phyloP scores from a whole-genome alignment of 1,140 invertebrate genomes.

The Melipona quadrifasciata region DNA sequence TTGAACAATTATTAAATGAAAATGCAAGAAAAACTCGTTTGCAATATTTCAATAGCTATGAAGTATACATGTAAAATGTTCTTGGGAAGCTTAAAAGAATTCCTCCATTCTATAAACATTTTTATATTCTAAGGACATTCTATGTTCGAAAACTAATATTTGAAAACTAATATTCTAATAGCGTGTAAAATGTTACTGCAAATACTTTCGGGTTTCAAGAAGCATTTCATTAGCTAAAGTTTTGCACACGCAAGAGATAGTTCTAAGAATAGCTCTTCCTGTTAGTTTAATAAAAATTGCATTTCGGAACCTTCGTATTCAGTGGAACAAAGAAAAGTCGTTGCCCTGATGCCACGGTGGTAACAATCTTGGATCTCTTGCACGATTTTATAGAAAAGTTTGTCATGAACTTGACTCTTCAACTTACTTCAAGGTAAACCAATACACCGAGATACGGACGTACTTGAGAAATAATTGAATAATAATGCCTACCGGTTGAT shows the following conservation, averaged over 20 bases:
- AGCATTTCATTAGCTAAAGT: background rate
- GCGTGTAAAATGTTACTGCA: too few relatives aligned
- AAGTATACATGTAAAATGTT: too few relatives aligned
- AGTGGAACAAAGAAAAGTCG: background rate
- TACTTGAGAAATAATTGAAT: too few relatives aligned
- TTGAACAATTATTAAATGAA: too few relatives aligned
- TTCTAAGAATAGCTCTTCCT: background rate
- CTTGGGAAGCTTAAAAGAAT: too few relatives aligned
- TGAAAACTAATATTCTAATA: too few relatives aligned
- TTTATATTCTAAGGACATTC: background rate
- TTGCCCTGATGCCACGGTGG: background rate
- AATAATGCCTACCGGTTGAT: background rate
- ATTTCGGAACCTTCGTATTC: background rate
- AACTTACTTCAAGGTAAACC: background rate
- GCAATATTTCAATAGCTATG: too few relatives aligned
- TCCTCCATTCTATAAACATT: background rate
- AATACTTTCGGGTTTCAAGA: too few relatives aligned
- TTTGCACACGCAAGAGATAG: background rate
- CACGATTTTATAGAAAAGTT: background rate
- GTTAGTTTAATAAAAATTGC: too few relatives aligned
- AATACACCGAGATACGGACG: background rate
- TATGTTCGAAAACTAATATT: background rate
- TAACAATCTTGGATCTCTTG: background rate
- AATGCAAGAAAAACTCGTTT: too few relatives aligned
- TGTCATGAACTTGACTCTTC: conserved; percentile 36